Evolutionary conservation across 2,888 invertebrate species (phyloP).

Genomic region (Lordiphosa fenestrarum): DNA sequence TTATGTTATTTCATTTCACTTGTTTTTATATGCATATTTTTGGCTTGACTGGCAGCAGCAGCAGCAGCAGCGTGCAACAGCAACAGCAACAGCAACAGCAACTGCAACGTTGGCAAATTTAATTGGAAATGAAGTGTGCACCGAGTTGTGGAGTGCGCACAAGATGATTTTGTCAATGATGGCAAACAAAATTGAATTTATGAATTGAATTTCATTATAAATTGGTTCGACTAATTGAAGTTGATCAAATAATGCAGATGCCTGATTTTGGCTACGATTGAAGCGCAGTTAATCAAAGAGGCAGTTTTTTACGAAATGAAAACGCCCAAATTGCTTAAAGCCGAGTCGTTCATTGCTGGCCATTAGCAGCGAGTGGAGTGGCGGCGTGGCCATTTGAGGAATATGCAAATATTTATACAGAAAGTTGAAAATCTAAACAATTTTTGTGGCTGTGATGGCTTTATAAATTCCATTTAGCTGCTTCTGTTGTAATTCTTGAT

Average conservation of each 20-base stretch:
- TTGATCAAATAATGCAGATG: slow-evolving; percentile 29
- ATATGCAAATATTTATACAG: slow-evolving; percentile 63
- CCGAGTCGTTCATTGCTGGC: neutral
- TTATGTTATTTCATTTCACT: slow-evolving; percentile 53
- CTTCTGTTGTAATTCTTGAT: slow-evolving; percentile 66
- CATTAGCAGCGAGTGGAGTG: neutral
- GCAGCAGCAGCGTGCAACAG: neutral
- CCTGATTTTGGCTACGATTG: too few relatives aligned
- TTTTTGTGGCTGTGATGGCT: slow-evolving; percentile 18
- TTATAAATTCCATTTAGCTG: slow-evolving; percentile 58
- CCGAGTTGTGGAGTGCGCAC: slow-evolving; percentile 28
- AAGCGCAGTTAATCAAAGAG: neutral
- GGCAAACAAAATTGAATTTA: slow-evolving; percentile 63
- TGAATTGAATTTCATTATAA: slow-evolving; percentile 69
- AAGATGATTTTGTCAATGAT: slow-evolving; percentile 74
- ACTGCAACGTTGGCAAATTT: slow-evolving; percentile 68
- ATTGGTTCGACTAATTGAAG: slow-evolving; percentile 62
- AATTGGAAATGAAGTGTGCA: slow-evolving; percentile 70
- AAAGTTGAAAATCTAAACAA: slow-evolving; percentile 31
- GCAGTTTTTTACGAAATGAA: too few relatives aligned
- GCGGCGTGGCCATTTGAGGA: slow-evolving; percentile 17
- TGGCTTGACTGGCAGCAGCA: slow-evolving; percentile 9
- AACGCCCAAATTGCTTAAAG: too few relatives aligned
- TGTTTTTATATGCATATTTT: slow-evolving; percentile 31
- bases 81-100: slow-evolving; percentile 1